Conservation (phyloP, 2,113 vertebrate genomes). For the Hassar affinis region DNA sequence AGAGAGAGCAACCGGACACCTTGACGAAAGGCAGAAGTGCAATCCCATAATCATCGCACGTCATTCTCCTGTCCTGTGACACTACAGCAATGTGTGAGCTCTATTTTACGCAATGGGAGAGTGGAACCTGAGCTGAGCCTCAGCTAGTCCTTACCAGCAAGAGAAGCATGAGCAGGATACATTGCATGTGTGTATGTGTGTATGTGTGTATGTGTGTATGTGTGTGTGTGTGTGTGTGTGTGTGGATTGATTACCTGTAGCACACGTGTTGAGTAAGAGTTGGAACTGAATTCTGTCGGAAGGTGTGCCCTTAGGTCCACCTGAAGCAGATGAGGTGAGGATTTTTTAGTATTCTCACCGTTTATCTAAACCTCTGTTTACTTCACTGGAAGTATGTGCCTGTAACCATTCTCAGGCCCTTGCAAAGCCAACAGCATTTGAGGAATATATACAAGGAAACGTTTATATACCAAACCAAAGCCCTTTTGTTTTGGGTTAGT, state of each 20-base stretch:
- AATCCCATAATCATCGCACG: slow-evolving; percentile 63
- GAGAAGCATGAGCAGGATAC: slow-evolving; percentile 43
- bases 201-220: slow-evolving; percentile 18
- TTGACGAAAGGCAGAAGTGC: slow-evolving; percentile 62
- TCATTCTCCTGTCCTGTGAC: slow-evolving; percentile 75
- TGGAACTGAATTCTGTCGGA: slow-evolving; percentile 5
- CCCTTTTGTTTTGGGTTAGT: slow-evolving; percentile 17
- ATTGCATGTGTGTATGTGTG: slow-evolving; percentile 19
- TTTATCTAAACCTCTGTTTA: background rate
- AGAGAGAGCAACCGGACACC: slow-evolving; percentile 71
- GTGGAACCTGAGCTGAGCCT: slow-evolving; percentile 68
- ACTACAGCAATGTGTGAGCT: slow-evolving; percentile 75
- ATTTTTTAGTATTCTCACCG: background rate
- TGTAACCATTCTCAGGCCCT: slow-evolving; percentile 4
- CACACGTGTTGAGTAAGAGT: background rate
- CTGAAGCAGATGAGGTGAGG: background rate
- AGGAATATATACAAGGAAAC: background rate
- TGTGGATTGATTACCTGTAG: too few species aligned
- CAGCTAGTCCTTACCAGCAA: slow-evolving; percentile 61
- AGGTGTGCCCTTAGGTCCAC: background rate
- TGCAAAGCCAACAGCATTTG: background rate
- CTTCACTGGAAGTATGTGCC: background rate
- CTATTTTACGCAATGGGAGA: slow-evolving; percentile 70
- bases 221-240: slow-evolving; percentile 36
- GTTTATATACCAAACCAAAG: slow-evolving; percentile 18